Percentiles rank a stretch among this genome's conserved stretches.
phyloP scores from a whole-genome alignment of 2,888 invertebrate species.

The Cremastinae sp. region DNA sequence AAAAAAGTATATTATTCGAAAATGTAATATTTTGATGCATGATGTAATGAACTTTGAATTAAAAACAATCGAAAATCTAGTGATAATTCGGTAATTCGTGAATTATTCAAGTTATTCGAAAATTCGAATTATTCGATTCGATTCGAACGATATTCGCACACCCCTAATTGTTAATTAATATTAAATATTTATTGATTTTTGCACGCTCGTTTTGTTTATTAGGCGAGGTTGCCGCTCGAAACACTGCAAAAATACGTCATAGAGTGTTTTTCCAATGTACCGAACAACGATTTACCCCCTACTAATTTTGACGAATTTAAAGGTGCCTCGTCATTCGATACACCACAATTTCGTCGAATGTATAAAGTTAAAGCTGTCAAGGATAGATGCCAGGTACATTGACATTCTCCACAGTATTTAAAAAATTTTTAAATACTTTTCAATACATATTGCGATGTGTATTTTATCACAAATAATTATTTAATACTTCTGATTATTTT shows the following conservation, averaged over 20 bases:
- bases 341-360: slow-evolving; percentile 85
- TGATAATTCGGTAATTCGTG: no score
- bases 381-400: slow-evolving; percentile 85
- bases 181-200: neutral
- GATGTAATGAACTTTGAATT: no score
- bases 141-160: no score
- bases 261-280: slow-evolving; percentile 86
- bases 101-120: no score
- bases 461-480: slow-evolving; percentile 49
- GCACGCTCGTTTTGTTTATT: no score
- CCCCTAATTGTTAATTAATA: slow-evolving; percentile 4
- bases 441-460: slow-evolving; percentile 16
- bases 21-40: no score
- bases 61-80: no score
- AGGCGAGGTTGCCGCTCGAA: slow-evolving; percentile 85
- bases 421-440: neutral
- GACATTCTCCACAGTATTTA: neutral
- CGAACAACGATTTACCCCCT: slow-evolving; percentile 84
- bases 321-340: slow-evolving; percentile 83
- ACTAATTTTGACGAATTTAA: slow-evolving; percentile 84
- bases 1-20: slow-evolving; percentile 19
- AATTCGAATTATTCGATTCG: no score
- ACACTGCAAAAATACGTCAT: slow-evolving; percentile 85
- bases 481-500: slow-evolving; percentile 29
- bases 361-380: slow-evolving; percentile 90